Evolutionary conservation across 1,140 invertebrate species (phyloP).

Genomic region (Sinella curviseta): DNA sequence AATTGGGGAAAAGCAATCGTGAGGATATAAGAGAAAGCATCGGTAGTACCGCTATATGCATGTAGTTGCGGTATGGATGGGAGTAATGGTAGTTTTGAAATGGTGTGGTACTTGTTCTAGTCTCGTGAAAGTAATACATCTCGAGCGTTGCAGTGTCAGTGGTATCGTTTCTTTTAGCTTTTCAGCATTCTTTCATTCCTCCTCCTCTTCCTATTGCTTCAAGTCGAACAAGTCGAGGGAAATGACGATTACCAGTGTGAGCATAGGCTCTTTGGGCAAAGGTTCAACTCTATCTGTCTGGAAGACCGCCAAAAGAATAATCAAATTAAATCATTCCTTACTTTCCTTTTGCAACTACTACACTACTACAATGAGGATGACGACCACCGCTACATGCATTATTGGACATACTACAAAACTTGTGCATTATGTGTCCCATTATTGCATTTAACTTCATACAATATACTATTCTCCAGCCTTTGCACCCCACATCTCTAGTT

Average conservation of each 20-base stretch:
- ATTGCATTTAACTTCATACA: too few species aligned
- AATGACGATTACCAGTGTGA: slow-evolving; percentile 16
- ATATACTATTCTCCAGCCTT: too few species aligned
- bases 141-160: background rate
- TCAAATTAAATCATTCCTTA: slow-evolving; percentile 44
- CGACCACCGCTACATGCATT: too few species aligned
- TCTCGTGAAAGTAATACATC: slow-evolving; percentile 7
- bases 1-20: background rate
- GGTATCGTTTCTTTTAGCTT: background rate
- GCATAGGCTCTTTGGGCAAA: slow-evolving; percentile 43
- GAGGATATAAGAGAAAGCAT: too few species aligned
- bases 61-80: background rate
- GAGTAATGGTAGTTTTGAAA: background rate
- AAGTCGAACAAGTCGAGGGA: background rate
- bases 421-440: too few species aligned
- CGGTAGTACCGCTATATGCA: too few species aligned
- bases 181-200: slow-evolving; percentile 11
- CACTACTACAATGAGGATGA: background rate
- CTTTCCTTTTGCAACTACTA: slow-evolving; percentile 7
- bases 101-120: background rate
- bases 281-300: slow-evolving; percentile 47
- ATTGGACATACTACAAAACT: too few species aligned
- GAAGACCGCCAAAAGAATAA: slow-evolving; percentile 46
- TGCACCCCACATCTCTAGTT: too few species aligned
- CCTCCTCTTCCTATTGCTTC: background rate